phyloP scores from a whole-genome alignment of 92 coral and sea anemone species.

The Galaxea fascicularis region DNA sequence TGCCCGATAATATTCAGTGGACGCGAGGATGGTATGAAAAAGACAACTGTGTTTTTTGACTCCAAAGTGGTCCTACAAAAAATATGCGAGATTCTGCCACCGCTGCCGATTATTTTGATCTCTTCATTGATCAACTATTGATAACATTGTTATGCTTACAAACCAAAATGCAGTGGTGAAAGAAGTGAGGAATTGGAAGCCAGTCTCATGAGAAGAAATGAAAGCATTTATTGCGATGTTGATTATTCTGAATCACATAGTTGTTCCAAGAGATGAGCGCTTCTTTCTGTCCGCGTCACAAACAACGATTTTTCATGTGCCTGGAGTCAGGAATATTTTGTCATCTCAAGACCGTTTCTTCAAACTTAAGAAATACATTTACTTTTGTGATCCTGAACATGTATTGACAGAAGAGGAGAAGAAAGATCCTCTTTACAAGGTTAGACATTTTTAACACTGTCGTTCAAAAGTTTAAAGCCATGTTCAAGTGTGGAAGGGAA shows the following conservation, averaged over 20 bases:
- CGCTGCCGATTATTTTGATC: conserved; percentile 38
- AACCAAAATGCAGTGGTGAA: conserved; percentile 55
- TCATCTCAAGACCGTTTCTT: conserved; percentile 40
- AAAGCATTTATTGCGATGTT: conserved; percentile 51
- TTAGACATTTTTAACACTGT: conserved; percentile 17
- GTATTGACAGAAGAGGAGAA: conserved; percentile 34
- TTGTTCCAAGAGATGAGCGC: conserved; percentile 48
- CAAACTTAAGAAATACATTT: conserved; percentile 40
- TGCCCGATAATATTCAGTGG: conserved; percentile 16
- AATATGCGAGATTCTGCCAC: conserved; percentile 25
- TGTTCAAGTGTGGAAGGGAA: conserved; percentile 39
- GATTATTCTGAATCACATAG: conserved; percentile 41
- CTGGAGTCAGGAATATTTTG: conserved; percentile 37
- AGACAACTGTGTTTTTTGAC: conserved; percentile 7
- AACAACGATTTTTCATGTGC: conserved; percentile 40
- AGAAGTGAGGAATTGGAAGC: conserved; percentile 40
- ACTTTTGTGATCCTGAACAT: conserved; percentile 47
- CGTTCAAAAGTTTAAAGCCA: conserved; percentile 21
- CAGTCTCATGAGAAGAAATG: conserved; percentile 31
- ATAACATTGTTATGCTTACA: conserved; percentile 35
- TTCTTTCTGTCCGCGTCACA: conserved; percentile 32
- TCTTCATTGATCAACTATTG: conserved; percentile 26
- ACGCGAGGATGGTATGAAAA: neutral
- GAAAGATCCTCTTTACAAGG: conserved; percentile 49
- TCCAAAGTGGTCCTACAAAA: conserved; percentile 42